Percentiles rank a stretch among this genome's conserved stretches.
phyloP scores from a whole-genome alignment of 2,888 invertebrate genomes.

The Eueremaeus valkanovi region DNA sequence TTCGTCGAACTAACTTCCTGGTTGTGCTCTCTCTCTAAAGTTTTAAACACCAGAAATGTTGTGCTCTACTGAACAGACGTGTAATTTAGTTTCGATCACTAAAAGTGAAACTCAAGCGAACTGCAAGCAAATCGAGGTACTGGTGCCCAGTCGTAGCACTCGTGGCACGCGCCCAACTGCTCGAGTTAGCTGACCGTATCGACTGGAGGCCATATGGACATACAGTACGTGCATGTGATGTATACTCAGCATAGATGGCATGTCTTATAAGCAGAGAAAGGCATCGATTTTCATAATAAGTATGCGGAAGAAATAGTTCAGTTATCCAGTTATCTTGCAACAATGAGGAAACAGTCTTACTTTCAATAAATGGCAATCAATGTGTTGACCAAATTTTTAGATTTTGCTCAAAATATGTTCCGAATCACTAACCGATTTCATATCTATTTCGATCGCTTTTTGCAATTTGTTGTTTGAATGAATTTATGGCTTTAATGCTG shows the following conservation, averaged over 20 bases:
- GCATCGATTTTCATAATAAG: background rate
- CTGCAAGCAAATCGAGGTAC: background rate
- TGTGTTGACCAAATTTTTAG: background rate
- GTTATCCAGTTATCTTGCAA: too few species aligned
- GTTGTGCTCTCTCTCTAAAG: background rate
- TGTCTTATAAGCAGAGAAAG: background rate
- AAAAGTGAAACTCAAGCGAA: background rate
- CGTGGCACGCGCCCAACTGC: constrained; percentile 20
- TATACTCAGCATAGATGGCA: too few species aligned
- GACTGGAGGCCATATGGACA: constrained; percentile 17
- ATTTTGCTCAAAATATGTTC: too few species aligned
- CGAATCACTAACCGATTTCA: too few species aligned
- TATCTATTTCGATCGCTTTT: too few species aligned
- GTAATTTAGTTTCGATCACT: background rate
- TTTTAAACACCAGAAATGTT: background rate
- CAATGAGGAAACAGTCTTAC: too few species aligned
- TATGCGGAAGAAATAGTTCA: background rate
- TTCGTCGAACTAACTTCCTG: constrained; percentile 11
- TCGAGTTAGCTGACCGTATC: constrained; percentile 19
- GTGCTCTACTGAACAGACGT: background rate
- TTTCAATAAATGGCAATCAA: background rate
- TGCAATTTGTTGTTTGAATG: too few species aligned
- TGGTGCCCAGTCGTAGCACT: background rate
- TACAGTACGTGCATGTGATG: too few species aligned
- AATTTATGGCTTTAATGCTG: too few species aligned